Evolutionary conservation across 1,140 invertebrate species (phyloP).

Genomic region (Musca domestica): DNA sequence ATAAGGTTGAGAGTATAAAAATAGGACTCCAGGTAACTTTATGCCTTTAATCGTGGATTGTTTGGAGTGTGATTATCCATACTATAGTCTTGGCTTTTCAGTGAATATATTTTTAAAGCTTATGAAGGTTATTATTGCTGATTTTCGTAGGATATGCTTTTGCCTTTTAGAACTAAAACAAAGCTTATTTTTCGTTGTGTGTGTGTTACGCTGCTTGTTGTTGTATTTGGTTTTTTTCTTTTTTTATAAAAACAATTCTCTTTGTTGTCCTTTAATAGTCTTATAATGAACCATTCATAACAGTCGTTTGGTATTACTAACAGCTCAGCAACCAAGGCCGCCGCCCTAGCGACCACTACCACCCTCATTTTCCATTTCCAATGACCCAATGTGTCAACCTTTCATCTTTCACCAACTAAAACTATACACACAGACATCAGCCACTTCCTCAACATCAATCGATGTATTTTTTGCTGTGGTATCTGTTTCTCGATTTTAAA

Average conservation of each 20-base stretch:
- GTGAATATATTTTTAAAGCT: too few species aligned
- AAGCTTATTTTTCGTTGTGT: neutral
- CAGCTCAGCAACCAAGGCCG: neutral
- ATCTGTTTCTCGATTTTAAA: neutral
- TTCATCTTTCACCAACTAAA: too few species aligned
- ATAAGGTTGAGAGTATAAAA: too few species aligned
- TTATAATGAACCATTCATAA: conserved; percentile 21
- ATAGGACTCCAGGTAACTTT: too few species aligned
- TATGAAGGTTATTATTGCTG: too few species aligned
- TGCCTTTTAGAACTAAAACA: too few species aligned
- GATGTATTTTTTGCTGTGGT: neutral
- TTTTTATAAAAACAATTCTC: neutral
- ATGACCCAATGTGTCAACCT: too few species aligned
- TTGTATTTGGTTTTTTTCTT: neutral
- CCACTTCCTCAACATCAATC: neutral
- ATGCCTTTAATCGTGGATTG: too few species aligned
- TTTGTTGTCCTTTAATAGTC: conserved; percentile 10
- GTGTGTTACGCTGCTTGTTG: neutral
- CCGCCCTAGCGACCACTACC: neutral
- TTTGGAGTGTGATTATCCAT: too few species aligned
- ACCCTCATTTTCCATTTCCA: too few species aligned
- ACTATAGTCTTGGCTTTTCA: too few species aligned
- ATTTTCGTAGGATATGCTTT: too few species aligned
- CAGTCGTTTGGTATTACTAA: conserved; percentile 9
- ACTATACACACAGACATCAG: neutral